Percentiles rank a stretch among this genome's conserved stretches.
These are phyloP conservation scores for Epistrophe eligans DNA, from an alignment of 2,888 invertebrate species.

Conservation along the genomic window DNA sequence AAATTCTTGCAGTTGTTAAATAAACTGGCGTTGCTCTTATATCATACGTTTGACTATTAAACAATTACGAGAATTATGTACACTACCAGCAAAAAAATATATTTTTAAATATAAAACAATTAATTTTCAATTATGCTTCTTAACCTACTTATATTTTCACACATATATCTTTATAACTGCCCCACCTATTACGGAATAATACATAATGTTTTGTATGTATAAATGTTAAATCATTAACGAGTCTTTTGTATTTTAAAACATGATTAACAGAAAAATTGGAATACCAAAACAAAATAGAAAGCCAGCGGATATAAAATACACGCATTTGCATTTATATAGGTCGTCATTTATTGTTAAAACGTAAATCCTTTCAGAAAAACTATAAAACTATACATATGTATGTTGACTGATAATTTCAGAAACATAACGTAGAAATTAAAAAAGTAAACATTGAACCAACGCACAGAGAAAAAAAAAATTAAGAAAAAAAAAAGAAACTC, in stretches of 20 bases:
- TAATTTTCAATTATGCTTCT: background rate
- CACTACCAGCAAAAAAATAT: too few species aligned
- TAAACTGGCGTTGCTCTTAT: too few species aligned
- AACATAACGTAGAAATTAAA: conserved; percentile 22
- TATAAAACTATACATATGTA: background rate
- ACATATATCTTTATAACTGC: background rate
- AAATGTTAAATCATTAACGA: background rate
- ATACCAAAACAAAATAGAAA: conserved; percentile 43
- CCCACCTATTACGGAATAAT: background rate
- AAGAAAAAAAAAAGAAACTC: conserved; percentile 25
- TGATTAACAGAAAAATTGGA: background rate
- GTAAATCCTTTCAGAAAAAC: conserved; percentile 2
- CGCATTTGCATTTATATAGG: conserved; percentile 21
- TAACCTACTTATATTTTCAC: conserved; percentile 37
- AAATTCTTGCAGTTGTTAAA: too few species aligned
- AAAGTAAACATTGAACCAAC: conserved; percentile 36
- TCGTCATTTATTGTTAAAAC: conserved; percentile 38
- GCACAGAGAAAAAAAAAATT: background rate
- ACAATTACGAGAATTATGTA: too few species aligned
- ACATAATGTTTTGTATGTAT: background rate
- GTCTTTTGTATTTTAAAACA: conserved; percentile 8
- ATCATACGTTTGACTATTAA: too few species aligned
- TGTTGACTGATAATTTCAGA: conserved; percentile 26
- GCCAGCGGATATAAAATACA: conserved; percentile 36
- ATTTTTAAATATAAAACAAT: too few species aligned